Evolutionary conservation across 1,140 invertebrate genomes (phyloP).

Genomic region (Cotesia glomerata): DNA sequence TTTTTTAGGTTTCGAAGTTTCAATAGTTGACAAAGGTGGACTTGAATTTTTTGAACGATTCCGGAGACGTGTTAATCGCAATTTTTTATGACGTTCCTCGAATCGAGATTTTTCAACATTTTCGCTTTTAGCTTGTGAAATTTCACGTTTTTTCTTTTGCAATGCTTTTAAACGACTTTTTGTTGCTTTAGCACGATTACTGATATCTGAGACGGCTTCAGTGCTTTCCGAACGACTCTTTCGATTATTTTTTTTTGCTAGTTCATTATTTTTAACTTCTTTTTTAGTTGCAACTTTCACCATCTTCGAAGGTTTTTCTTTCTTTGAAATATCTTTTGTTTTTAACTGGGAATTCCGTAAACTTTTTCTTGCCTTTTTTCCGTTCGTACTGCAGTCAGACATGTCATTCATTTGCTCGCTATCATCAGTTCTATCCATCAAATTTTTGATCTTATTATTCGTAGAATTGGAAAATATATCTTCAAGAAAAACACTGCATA

Average conservation of each 20-base stretch:
- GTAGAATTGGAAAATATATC: constrained; percentile 43
- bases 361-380: background rate
- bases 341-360: background rate
- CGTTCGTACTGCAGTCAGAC: constrained; percentile 35
- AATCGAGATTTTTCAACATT: no score
- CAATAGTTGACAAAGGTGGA: no score
- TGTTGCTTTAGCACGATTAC: no score
- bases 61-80: no score
- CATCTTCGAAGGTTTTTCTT: background rate
- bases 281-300: background rate
- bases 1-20: no score
- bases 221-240: background rate
- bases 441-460: background rate
- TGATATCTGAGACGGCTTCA: background rate
- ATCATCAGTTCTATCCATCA: constrained; percentile 36
- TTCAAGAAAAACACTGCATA: constrained; percentile 51
- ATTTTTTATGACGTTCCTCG: no score
- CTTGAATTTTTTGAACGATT: no score
- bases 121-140: no score
- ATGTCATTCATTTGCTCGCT: constrained; percentile 39
- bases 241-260: background rate
- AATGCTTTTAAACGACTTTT: background rate
- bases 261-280: background rate
- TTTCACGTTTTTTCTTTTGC: background rate
- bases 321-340: background rate